Evolutionary conservation across 2,113 vertebrate genomes (phyloP), one percentile per base, ranked within the genome.

Genomic region (Xiphophorus couchianus): DNA sequence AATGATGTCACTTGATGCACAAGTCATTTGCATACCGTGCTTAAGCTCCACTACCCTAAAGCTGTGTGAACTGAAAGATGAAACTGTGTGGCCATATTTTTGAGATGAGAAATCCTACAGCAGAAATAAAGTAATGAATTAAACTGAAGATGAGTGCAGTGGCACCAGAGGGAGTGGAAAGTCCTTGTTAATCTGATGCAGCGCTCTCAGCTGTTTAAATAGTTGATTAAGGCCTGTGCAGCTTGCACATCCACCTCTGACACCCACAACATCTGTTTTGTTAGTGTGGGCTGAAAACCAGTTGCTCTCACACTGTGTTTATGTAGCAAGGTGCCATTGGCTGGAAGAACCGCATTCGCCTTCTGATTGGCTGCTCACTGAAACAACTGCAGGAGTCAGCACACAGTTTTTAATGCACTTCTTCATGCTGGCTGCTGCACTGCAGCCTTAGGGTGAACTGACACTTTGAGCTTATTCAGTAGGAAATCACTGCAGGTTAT

Each of bases 231-330:
- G 72, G 81, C 81, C 62, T 6, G 80, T 83, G 78, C 88, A 85
- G 84, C 86, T 82, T 83, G 84, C 80, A 74, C 70, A 12, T 42
- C 54, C 71, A 86, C 86, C 84, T 75, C 83, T 84, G 86, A 86
- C 84, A 76, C 86, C 77, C 71, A 29, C 82, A 91, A 88, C 90
- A 91, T 88, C 88, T 91, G 90, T 71, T 88, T 90, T 85, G 83
- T 84, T 87, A 83, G 84, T 83, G 84, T 88, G 84, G 82, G 76
- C 69, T 85, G 82, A 76, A 73, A 78, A 79, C 64, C 84, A 79
- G 83, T 85, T 68, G 81, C 79, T 83, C 77, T 87, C 81, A 75
- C 81, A 65, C 75, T 68, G 81, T 77, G 82, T 81, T 79, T 83
- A 69, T 51, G 73, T 82, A 81, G 81, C 83, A 82, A 87, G 86